Evolutionary conservation across 2,888 invertebrate species (phyloP).

Genomic region (Eristalinus sepulchralis): DNA sequence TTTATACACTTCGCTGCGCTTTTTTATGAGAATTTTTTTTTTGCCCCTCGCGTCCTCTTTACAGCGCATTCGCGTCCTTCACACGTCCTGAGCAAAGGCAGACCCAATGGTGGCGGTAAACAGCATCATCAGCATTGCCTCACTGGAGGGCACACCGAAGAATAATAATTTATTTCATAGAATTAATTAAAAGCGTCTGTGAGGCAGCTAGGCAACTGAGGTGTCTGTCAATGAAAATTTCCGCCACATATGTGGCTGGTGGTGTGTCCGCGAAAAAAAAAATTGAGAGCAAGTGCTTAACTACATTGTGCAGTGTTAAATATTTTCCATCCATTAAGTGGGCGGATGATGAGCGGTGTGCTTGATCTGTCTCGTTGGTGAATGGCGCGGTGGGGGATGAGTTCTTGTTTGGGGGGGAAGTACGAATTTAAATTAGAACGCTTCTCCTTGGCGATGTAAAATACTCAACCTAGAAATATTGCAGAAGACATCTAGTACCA

Average conservation of each 20-base stretch:
- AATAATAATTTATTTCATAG: slow-evolving; percentile 67
- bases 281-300: neutral
- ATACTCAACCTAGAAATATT: too few relatives aligned
- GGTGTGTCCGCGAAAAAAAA: neutral
- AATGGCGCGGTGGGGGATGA: too few relatives aligned
- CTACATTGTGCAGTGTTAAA: neutral
- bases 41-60: neutral
- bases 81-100: neutral
- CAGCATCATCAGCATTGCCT: neutral
- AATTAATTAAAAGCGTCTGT: slow-evolving; percentile 62
- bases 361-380: neutral
- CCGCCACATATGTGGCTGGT: neutral
- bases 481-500: too few relatives aligned
- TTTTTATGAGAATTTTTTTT: neutral
- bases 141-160: slow-evolving; percentile 40
- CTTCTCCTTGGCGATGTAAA: too few relatives aligned
- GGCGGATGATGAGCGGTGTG: neutral
- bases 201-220: neutral
- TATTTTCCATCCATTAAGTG: neutral
- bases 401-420: too few relatives aligned
- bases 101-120: neutral
- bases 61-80: neutral
- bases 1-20: slow-evolving; percentile 47
- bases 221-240: neutral
- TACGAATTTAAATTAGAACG: too few relatives aligned